These are phyloP conservation scores for Stenodema calcarata DNA, from an alignment of 2,888 invertebrate species.

Conservation along the genomic window DNA sequence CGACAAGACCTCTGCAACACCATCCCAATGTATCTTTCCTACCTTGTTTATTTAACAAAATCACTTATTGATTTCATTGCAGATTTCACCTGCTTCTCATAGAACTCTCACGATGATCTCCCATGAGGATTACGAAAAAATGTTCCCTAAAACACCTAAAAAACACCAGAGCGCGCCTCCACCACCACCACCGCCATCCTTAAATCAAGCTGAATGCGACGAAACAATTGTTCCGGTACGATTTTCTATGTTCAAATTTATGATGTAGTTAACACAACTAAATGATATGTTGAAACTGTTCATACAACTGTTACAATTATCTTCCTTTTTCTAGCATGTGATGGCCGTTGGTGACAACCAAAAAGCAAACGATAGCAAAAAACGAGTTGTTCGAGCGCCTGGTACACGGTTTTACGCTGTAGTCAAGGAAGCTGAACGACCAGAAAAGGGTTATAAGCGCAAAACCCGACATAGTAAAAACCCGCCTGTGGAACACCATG, in stretches of 20 bases:
- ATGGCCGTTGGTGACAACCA: not conserved
- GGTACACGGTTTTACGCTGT: constrained; percentile 94
- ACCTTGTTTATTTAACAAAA: not conserved
- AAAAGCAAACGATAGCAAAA: not conserved
- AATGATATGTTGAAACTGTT: too few relatives aligned
- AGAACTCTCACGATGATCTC: constrained; percentile 88
- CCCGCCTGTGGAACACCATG: constrained; percentile 92
- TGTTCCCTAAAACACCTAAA: constrained; percentile 71
- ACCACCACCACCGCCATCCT: constrained; percentile 71
- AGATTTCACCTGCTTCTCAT: constrained; percentile 62
- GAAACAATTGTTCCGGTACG: not conserved
- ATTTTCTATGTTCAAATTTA: not conserved
- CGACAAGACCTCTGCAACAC: too few relatives aligned
- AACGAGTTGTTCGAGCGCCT: not conserved
- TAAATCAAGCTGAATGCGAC: not conserved
- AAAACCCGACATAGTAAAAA: constrained; percentile 92
- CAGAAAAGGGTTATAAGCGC: constrained; percentile 66
- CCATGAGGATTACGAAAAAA: constrained; percentile 85
- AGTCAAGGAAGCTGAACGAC: constrained; percentile 74
- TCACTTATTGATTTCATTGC: not conserved
- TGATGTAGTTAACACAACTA: too few relatives aligned
- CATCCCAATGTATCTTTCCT: too few relatives aligned
- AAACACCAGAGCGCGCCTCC: constrained; percentile 79
- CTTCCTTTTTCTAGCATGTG: not conserved
- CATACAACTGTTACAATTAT: too few relatives aligned